Base-by-base conservation (phyloP, 2,113 vertebrate genomes). In the Larimichthys crocea region DNA sequence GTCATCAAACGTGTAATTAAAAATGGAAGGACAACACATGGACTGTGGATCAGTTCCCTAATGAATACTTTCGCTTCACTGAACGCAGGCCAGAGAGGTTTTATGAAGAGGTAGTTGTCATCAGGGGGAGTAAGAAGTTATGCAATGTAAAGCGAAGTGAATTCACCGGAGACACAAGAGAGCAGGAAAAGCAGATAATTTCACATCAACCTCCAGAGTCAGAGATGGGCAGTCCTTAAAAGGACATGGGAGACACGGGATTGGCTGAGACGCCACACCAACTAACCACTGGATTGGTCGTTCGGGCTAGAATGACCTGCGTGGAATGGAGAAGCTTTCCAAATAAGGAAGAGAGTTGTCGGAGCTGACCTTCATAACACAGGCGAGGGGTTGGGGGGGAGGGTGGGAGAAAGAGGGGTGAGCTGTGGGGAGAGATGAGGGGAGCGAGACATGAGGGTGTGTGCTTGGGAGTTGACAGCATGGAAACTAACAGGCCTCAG, bases 281-380 rank as follows among this genome's bases (percentile, higher is more conserved):
- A 86, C 94, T 92, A 89, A 92, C 92, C 94, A 86, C 91, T 82
- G 94, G 93, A 96, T 95, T 94, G 96, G 95, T 89, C 87, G 86
- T 89, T 86, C 64, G 89, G 89, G 93, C 94, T 89, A 92, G 87
- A 95, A 89, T 93, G 95, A 96, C 94, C 95, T 92, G 96, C 92
- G 93, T 94, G 96, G 96, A 97, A 95, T 95, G 90, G 94, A 93
- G 95, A 96, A 94, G 90, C 93, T 93, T 86, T 95, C 97, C 97
- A 98, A 97, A 98, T 97, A 98, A 97, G 98, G 97, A 96, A 97
- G 93, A 92, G 48, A 89, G 93, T 83, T 88, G 91, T 26, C 81
- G 82, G 85, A 89, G 80, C 80, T 95, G 94, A 92, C 94, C 95
- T 97, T 96, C 96, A 96, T 91, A 94, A 95, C 95, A 95, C 59